A percentile compares a stretch with the other conserved stretches of the same genome.
These are phyloP conservation scores for Ellobius talpinus DNA, from an alignment of 2,113 vertebrate genomes.

Conservation along the genomic window DNA sequence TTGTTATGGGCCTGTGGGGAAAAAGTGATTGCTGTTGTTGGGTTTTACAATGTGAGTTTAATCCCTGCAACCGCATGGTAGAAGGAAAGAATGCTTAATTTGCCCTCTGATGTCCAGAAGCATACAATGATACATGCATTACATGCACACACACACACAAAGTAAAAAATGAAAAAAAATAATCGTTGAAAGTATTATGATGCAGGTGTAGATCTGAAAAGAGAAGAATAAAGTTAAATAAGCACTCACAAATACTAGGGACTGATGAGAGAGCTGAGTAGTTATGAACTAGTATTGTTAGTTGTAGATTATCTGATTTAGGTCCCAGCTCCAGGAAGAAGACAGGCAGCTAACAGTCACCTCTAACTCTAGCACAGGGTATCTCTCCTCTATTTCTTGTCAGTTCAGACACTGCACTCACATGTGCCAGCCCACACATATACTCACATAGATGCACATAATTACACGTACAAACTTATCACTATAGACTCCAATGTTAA, in stretches of 20 bases:
- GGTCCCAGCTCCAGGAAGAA: neutral
- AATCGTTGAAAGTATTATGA: neutral
- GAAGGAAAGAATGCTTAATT: neutral
- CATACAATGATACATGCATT: neutral
- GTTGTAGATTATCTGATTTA: neutral
- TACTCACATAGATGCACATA: neutral
- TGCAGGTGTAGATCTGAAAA: neutral
- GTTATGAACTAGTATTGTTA: neutral
- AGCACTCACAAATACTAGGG: neutral
- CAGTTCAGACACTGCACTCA: neutral
- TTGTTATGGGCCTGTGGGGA: neutral
- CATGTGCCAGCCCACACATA: neutral
- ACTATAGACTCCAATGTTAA: neutral
- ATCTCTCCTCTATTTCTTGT: too few species aligned
- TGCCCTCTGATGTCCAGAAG: neutral
- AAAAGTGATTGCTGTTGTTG: neutral
- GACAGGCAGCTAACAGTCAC: too few species aligned
- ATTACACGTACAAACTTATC: neutral
- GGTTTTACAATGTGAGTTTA: neutral
- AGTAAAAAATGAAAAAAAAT: neutral
- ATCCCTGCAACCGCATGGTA: neutral
- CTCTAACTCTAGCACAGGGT: neutral
- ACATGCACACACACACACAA: too few species aligned
- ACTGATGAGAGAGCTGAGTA: too few species aligned
- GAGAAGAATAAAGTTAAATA: constrained; percentile 12